Evolutionary conservation across 2,888 invertebrate species (phyloP).

Genomic region (Drosophila bunnanda): DNA sequence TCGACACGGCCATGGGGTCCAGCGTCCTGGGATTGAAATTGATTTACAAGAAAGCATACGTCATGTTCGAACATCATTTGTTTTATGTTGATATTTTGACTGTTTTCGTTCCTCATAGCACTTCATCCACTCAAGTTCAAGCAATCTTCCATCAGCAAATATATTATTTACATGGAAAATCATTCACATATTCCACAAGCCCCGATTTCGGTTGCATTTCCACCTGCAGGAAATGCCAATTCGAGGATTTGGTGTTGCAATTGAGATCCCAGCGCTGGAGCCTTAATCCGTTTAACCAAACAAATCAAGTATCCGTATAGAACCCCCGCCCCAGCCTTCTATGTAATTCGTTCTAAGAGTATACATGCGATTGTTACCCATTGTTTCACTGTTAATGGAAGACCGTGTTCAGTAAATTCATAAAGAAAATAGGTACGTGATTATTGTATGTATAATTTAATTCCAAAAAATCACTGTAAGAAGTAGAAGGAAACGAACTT

Average conservation of each 20-base stretch:
- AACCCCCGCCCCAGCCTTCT: slow-evolving; percentile 21
- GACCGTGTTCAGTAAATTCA: slow-evolving; percentile 26
- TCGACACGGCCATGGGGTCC: slow-evolving; percentile 4
- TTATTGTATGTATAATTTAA: slow-evolving; percentile 64
- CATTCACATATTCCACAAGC: slow-evolving; percentile 20
- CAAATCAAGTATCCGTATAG: slow-evolving; percentile 1
- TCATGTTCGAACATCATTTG: slow-evolving; percentile 60
- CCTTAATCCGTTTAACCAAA: slow-evolving; percentile 5
- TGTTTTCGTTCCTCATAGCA: slow-evolving; percentile 49
- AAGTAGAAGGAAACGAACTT: slow-evolving; percentile 55
- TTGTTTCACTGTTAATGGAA: slow-evolving; percentile 18
- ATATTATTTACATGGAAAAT: slow-evolving; percentile 9
- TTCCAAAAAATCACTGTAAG: slow-evolving; percentile 73
- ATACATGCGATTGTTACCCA: slow-evolving; percentile 30
- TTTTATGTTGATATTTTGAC: slow-evolving; percentile 63
- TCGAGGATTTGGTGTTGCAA: slow-evolving; percentile 52
- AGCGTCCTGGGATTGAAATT: slow-evolving; percentile 13
- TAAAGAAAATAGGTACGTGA: slow-evolving; percentile 36
- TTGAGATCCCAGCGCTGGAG: slow-evolving; percentile 26
- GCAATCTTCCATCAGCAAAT: background rate
- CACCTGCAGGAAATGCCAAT: slow-evolving; percentile 65
- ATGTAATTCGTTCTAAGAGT: slow-evolving; percentile 16
- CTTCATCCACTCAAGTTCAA: slow-evolving; percentile 29
- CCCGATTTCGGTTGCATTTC: slow-evolving; percentile 71
- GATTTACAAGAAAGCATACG: slow-evolving; percentile 27